Evolutionary conservation across 2,888 invertebrate species (phyloP), one percentile per base, ranked within the genome.

Genomic region (Sialis lutaria): DNA sequence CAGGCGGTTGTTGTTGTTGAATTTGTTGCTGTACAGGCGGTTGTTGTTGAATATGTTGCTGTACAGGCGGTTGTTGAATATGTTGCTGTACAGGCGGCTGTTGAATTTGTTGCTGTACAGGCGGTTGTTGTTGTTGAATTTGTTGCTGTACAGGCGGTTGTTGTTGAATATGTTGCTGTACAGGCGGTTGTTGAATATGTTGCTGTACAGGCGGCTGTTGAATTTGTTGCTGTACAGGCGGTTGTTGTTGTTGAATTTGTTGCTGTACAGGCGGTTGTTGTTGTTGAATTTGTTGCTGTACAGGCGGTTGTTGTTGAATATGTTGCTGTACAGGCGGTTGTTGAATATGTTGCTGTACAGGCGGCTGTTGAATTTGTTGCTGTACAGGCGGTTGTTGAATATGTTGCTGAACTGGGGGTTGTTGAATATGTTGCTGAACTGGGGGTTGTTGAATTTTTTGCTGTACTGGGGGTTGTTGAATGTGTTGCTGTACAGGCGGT

Each of bases 381-480:
- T 30, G 33, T 9, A 42, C 10, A n/a, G 30, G 9, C 1, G 33
- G 6, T 9, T 32, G 42, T 42, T 42, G 42, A 42, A 8, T n/a
- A 13, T 56, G 51, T 22, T 55, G 56, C 1, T 51, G 52, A n/a
- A 55, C 49, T 12, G 50, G 48, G 39, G 56, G 58, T 6, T 22
- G 42, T 33, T 42, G 42, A 42, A 8, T n/a, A 13, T 56, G 51
- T 22, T 55, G 56, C 1, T 51, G 52, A n/a, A 55, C 49, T 12
- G 50, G 48, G 39, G 56, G 58, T 6, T 52, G 48, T 22, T 47
- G 47, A 32, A 31, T 40, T 41, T 46, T 40, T 13, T 44, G 13
- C 6, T 33, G 33, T 34, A 9, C 2, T 2, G 22, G 22, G 6
- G 39, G 43, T 4, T 50, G 47, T 30, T 47, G 47, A 32, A 31